Conservation (phyloP, 2,797 vertebrate genomes). For the Argya squamiceps region DNA sequence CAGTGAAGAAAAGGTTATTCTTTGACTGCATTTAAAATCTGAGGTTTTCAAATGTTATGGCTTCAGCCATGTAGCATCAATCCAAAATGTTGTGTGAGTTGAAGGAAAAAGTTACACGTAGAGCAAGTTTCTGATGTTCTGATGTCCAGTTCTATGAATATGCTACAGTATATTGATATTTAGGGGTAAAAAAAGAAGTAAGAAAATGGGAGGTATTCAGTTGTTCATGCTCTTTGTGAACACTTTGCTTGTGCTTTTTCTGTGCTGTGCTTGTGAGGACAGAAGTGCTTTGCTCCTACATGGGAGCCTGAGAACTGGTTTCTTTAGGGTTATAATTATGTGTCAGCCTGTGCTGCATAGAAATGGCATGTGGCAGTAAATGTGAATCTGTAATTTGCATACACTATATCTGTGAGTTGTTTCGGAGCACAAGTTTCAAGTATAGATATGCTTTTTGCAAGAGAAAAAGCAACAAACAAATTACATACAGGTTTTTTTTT, state of each 20-base stretch:
- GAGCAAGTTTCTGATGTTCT: not conserved
- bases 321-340: not conserved
- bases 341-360: not conserved
- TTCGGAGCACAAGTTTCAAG: not conserved
- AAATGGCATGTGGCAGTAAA: not conserved
- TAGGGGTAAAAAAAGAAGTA: not conserved
- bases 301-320: fast-evolving
- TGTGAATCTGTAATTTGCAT: not conserved
- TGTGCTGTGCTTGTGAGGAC: not conserved
- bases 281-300: not conserved
- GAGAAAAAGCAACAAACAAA: not conserved
- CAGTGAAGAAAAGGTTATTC: not conserved
- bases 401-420: not conserved
- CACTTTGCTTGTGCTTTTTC: not conserved
- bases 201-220: not conserved
- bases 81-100: not conserved
- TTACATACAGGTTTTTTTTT: not conserved
- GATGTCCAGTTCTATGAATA: not conserved
- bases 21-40: not conserved
- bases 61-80: not conserved
- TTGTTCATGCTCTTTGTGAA: not conserved
- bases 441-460: not conserved
- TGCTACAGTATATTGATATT: not conserved
- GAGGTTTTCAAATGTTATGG: not conserved
- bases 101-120: not conserved